Conservation (phyloP, 2,888 invertebrate genomes). For the Vandiemenella viatica region DNA sequence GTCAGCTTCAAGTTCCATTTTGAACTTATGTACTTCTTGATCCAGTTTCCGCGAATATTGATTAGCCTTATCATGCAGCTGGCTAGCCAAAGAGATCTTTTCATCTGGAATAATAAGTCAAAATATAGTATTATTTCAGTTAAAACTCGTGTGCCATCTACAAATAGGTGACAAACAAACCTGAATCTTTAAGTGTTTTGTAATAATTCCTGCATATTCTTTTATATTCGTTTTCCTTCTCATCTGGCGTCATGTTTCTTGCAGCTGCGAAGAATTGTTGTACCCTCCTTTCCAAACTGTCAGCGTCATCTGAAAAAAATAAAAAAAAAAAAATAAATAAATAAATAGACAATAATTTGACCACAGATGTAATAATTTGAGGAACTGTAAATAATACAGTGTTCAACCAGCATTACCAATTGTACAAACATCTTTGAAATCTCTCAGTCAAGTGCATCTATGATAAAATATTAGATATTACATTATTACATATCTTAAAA, state of each 20-base stretch:
- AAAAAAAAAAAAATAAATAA: too few species aligned
- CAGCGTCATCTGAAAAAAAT: conserved; percentile 59
- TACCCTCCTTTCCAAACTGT: conserved; percentile 79
- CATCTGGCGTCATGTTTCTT: conserved; percentile 54
- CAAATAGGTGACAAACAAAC: too few species aligned
- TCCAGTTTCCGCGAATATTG: conserved; percentile 79
- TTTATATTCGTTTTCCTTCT: conserved; percentile 69
- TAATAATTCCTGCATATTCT: conserved; percentile 76
- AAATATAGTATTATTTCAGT: too few species aligned
- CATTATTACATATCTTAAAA: too few species aligned
- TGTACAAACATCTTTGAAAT: too few species aligned
- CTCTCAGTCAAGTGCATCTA: too few species aligned
- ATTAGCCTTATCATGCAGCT: conserved; percentile 88
- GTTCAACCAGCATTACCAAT: too few species aligned
- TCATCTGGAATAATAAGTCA: conserved; percentile 60
- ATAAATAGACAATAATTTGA: too few species aligned
- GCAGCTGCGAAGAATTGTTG: conserved; percentile 75
- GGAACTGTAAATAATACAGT: too few species aligned
- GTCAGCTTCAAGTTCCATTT: conserved; percentile 96
- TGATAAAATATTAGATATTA: too few species aligned
- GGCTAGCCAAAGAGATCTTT: conserved; percentile 85
- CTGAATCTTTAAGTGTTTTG: conserved; percentile 79
- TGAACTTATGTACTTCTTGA: conserved; percentile 88
- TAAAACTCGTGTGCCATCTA: too few species aligned
- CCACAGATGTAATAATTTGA: too few species aligned